phyloP scores from a whole-genome alignment of 2,113 vertebrate genomes.

The Camelus dromedarius region DNA sequence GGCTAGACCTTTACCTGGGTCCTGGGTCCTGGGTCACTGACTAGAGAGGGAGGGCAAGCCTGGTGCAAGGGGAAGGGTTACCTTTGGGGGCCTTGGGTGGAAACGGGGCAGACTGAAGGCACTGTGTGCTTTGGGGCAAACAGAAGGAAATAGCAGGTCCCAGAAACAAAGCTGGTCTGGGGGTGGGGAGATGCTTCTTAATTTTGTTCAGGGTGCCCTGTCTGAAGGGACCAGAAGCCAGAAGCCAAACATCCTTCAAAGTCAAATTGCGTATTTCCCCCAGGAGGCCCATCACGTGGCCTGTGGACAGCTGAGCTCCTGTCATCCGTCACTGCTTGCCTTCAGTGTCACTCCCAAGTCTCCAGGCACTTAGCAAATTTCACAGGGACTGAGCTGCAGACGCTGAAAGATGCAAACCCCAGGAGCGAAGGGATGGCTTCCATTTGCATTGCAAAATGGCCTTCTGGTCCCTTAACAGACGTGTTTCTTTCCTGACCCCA shows the following conservation, averaged over 20 bases:
- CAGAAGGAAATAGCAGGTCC: conserved; percentile 25
- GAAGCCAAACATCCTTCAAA: conserved; percentile 74
- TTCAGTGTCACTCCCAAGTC: conserved; percentile 68
- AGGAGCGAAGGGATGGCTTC: conserved; percentile 16
- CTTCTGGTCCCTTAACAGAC: background rate
- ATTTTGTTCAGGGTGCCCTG: conserved; percentile 62
- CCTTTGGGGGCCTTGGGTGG: background rate
- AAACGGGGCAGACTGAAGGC: conserved; percentile 32
- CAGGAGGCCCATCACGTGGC: conserved; percentile 58
- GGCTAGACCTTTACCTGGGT: background rate
- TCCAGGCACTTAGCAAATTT: conserved; percentile 74
- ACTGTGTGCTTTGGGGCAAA: background rate
- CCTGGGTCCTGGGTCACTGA: background rate
- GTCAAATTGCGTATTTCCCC: conserved; percentile 58
- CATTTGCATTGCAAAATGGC: conserved; percentile 57
- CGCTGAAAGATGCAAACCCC: conserved; percentile 42
- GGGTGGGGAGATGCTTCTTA: background rate
- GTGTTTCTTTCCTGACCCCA: background rate
- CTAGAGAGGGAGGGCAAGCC: background rate
- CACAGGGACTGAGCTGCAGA: conserved; percentile 50
- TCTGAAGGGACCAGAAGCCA: conserved; percentile 62
- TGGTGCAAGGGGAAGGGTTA: background rate
- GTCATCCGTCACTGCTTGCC: conserved; percentile 72
- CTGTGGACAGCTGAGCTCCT: conserved; percentile 52
- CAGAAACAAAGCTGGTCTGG: background rate